Evolutionary conservation across 2,113 vertebrate genomes (phyloP).

Genomic region (Mus pahari): DNA sequence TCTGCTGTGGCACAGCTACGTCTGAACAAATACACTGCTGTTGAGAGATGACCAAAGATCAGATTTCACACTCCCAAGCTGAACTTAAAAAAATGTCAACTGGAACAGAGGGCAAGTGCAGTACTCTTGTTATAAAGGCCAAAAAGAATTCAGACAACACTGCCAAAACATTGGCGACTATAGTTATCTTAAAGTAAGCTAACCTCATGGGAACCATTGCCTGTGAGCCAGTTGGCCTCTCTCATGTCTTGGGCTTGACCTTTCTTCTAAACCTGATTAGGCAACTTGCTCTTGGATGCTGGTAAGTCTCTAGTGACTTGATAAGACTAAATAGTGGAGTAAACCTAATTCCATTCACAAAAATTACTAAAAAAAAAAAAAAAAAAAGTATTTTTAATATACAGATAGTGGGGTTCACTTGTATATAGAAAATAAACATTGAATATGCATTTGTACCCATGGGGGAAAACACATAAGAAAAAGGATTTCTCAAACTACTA

Average conservation of each 20-base stretch:
- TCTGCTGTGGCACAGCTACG: neutral
- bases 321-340: neutral
- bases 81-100: neutral
- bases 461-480: neutral
- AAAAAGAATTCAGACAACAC: neutral
- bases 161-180: neutral
- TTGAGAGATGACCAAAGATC: neutral
- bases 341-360: conserved; percentile 7
- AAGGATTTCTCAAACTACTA: neutral
- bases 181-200: neutral
- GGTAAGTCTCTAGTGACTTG: neutral
- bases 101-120: neutral
- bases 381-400: neutral
- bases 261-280: neutral
- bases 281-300: neutral
- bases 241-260: neutral
- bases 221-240: neutral
- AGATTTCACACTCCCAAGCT: neutral
- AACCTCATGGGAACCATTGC: neutral
- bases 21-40: neutral
- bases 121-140: neutral
- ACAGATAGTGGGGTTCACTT: neutral
- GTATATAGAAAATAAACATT: neutral
- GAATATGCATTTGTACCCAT: neutral
- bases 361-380: conserved; percentile 6